These are phyloP conservation scores for Ibycter americanus DNA, from an alignment of 2,797 vertebrate genomes.

Conservation along the genomic window DNA sequence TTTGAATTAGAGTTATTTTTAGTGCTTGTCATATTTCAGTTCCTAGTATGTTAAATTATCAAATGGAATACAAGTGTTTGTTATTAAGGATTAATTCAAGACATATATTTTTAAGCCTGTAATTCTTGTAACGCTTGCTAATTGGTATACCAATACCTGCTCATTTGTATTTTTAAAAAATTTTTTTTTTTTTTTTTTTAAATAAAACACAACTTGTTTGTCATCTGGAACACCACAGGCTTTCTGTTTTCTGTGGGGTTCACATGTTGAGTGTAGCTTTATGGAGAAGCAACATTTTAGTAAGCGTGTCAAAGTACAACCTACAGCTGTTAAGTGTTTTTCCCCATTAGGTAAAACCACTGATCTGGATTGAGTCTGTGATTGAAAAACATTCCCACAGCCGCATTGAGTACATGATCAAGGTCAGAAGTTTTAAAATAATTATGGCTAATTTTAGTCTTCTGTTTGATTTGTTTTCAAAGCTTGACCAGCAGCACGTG, in stretches of 20 bases:
- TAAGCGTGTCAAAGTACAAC: neutral
- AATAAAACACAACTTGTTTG: neutral
- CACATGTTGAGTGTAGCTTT: neutral
- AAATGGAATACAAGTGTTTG: neutral
- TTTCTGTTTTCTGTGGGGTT: neutral
- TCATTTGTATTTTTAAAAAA: neutral
- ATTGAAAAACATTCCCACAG: slow-evolving; percentile 99
- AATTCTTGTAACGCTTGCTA: neutral
- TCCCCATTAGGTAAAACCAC: slow-evolving; percentile 88
- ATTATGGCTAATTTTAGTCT: neutral
- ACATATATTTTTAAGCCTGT: fast-evolving
- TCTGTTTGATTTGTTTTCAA: neutral
- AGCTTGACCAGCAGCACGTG: neutral
- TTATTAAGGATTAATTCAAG: neutral
- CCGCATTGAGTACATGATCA: slow-evolving; percentile 99
- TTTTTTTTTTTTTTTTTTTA: neutral
- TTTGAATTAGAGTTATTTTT: neutral
- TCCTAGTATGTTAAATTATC: neutral
- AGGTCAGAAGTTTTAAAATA: slow-evolving; percentile 76
- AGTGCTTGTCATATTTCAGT: neutral
- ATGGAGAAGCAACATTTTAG: neutral
- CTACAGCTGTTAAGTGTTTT: neutral
- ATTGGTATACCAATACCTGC: fast-evolving
- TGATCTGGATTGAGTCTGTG: slow-evolving; percentile 99
- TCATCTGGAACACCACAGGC: neutral